phyloP scores from a whole-genome alignment of 2,888 invertebrate genomes.

The Torymus texanus region DNA sequence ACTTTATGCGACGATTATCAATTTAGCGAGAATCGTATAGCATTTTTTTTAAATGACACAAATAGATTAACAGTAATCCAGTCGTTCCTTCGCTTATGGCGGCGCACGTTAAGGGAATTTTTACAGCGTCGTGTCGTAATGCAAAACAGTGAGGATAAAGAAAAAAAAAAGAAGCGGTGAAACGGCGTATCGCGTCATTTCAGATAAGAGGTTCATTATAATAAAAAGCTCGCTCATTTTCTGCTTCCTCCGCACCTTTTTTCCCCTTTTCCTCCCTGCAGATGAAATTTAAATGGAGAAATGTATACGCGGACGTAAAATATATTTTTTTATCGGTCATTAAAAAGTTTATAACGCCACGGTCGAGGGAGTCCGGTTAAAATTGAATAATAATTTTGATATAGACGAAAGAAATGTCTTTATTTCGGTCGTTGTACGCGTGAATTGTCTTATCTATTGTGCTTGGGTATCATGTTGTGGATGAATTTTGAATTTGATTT shows the following conservation, averaged over 20 bases:
- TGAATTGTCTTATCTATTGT: no score
- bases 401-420: neutral
- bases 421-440: neutral
- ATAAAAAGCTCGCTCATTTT: constrained; percentile 19
- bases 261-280: no score
- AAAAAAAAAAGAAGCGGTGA: neutral
- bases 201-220: constrained; percentile 35
- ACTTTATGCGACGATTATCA: no score
- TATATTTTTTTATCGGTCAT: constrained; percentile 21
- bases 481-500: no score
- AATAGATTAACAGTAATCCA: no score
- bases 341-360: neutral
- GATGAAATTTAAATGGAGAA: constrained; percentile 15
- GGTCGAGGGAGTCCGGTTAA: neutral
- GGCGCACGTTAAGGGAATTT: no score
- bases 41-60: no score
- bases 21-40: no score
- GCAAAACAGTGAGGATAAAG: no score
- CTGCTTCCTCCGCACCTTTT: neutral
- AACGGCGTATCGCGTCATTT: constrained; percentile 12
- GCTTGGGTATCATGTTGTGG: no score
- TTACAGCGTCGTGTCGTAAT: no score
- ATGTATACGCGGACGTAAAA: neutral
- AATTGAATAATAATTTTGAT: constrained; percentile 7
- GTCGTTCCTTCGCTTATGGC: no score